Base-by-base conservation (phyloP, 2,113 vertebrate genomes). In the Notothenia rossii region DNA sequence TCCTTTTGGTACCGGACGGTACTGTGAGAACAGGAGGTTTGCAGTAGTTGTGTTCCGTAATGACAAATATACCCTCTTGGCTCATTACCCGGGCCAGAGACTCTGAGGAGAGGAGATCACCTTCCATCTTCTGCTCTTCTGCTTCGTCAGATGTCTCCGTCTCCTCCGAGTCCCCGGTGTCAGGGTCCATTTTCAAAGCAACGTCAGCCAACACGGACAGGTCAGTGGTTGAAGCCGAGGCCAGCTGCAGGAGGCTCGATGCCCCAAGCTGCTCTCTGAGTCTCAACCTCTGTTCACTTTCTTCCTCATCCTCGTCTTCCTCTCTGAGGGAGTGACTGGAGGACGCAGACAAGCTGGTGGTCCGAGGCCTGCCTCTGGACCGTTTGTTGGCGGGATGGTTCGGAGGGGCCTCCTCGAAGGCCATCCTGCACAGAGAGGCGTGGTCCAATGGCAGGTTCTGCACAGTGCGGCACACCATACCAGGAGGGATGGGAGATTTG, bases 31-130 rank as follows among this genome's bases (percentile, higher is more conserved):
- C 85, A 5, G 94, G 59, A 0, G 95, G 91, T 81, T 94, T 94
- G 79, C 95, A 96, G 54, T 98, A 98, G 93, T 97, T 98, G 93
- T 98, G 97, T 85, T 98, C 97, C 86, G 95, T 89, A 5, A 96
- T 78, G 53, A 96, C 93, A 33, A 94, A 81, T 33, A 93, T 79
- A 73, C 94, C 92, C 79, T 93, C 77, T 70, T 91, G 67, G 76
- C 88, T 88, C 76, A 92, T 83, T 12, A 78, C 14, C 46, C 76
- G 81, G 12, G 90, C 77, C 63, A 92, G 74, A 0, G 86, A 63
- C 65, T 92, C 91, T 2, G 80, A 81, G 2, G 87, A 87, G 10
- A 91, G 89, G 55, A 86, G 72, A 40, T 89, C 89, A 15, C 79
- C 92, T 59, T 94, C 94, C 81, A 95, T 84, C 48, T 93, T 93